Base-by-base conservation (phyloP, 1,140 invertebrate genomes). In the Drosophila miranda region DNA sequence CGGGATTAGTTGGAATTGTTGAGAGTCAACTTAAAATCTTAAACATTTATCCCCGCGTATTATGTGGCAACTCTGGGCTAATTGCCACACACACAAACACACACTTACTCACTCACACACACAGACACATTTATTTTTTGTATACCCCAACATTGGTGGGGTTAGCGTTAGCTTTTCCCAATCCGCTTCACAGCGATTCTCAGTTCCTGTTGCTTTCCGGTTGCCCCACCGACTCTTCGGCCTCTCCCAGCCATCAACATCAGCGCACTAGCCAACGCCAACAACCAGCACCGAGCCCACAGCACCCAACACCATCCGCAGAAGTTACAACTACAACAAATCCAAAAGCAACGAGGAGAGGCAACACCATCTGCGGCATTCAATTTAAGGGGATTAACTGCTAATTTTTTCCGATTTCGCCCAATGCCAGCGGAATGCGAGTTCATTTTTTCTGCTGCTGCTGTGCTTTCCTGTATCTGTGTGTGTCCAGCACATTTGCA, bases 341-440 rank as follows among this genome's bases (percentile, higher is more conserved):
- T 19, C 2, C 19, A 19, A 19, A 19, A 19, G 19, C 50, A 44
- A 55, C 58, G 34, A 13, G 34, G 34, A 75, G 60, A n/a, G 26
- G 19, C 59, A 68, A 83, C 84, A 79, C 76, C 84, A 89, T 79
- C 81, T 86, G 80, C 67, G 80, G 89, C 73, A 90, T 90, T 90
- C 89, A 90, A 90, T 90, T 90, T 90, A 80, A 90, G 82, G 82
- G 88, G 89, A 90, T 90, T 90, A 90, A 90, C 88, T 90, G 84
- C 89, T 90, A 90, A 90, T 90, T 90, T 90, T 88, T 89, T 84
- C 74, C 87, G 78, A 86, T 89, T 75, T 75, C 72, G 72, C 66
- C 79, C 84, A 88, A 80, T 89, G 86, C 70, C 81, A 78, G 61
- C 64, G 60, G 58, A 61, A 72, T 74, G 55, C 23, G 55, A 83